Evolutionary conservation across 2,113 vertebrate genomes (phyloP).

Genomic region (Tachysurus fulvidraco): DNA sequence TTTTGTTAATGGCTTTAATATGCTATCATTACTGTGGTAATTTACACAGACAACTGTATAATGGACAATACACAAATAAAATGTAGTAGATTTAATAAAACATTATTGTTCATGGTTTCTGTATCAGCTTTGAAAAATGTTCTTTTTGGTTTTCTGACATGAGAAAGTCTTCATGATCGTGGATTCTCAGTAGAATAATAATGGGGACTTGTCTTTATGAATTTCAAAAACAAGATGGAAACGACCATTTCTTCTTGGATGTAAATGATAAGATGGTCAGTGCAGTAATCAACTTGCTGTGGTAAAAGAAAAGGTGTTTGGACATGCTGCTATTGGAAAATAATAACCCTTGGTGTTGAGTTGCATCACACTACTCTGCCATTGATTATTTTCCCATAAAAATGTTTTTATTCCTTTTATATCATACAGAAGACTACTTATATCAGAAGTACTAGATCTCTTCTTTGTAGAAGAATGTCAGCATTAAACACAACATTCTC

Average conservation of each 20-base stretch:
- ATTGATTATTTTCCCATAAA: neutral
- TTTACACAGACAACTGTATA: too few relatives aligned
- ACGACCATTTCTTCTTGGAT: neutral
- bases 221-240: neutral
- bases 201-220: neutral
- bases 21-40: too few relatives aligned
- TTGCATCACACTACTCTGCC: neutral
- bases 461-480: neutral
- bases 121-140: too few relatives aligned
- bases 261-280: neutral
- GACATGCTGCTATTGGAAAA: neutral
- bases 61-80: too few relatives aligned
- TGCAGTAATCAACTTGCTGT: neutral
- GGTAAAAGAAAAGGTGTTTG: neutral
- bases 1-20: too few relatives aligned
- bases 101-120: too few relatives aligned
- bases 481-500: neutral
- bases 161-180: too few relatives aligned
- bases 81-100: too few relatives aligned
- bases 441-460: neutral
- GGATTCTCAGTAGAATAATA: neutral
- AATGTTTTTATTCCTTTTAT: neutral
- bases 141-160: too few relatives aligned
- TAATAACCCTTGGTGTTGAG: neutral
- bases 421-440: neutral